These are phyloP conservation scores for Daphoenositta chrysoptera DNA, from an alignment of 2,113 vertebrate genomes.

Conservation along the genomic window DNA sequence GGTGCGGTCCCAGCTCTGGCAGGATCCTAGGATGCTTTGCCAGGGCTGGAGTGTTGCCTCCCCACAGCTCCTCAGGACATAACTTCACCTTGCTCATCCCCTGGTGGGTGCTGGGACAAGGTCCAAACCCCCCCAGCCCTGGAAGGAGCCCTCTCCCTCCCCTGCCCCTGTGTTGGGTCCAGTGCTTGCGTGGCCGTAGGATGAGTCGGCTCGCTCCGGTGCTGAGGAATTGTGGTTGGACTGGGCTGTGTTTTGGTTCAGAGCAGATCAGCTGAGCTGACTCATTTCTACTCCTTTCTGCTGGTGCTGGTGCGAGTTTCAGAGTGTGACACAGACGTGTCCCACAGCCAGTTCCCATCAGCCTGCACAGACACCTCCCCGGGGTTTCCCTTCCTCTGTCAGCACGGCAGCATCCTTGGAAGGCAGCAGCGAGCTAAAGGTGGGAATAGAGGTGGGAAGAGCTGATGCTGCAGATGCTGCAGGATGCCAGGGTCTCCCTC, in stretches of 20 bases:
- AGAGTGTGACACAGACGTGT: background rate
- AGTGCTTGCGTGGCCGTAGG: accelerated
- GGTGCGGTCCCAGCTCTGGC: background rate
- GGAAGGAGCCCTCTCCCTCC: accelerated
- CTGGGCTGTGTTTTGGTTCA: background rate
- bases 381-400: background rate
- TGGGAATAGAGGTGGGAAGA: background rate
- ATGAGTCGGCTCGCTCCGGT: background rate
- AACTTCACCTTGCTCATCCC: background rate
- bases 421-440: background rate
- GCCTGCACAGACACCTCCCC: background rate
- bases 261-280: background rate
- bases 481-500: background rate
- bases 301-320: background rate
- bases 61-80: background rate
- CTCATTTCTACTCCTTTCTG: background rate
- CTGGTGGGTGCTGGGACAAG: background rate
- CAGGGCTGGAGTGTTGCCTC: background rate
- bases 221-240: background rate
- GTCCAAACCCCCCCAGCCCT: accelerated
- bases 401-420: background rate
- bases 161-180: background rate
- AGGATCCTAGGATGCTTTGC: background rate
- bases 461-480: background rate
- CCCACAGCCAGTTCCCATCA: background rate